These are phyloP conservation scores for Pelobates cultripes DNA, from an alignment of 2,797 vertebrate genomes.

Conservation along the genomic window DNA sequence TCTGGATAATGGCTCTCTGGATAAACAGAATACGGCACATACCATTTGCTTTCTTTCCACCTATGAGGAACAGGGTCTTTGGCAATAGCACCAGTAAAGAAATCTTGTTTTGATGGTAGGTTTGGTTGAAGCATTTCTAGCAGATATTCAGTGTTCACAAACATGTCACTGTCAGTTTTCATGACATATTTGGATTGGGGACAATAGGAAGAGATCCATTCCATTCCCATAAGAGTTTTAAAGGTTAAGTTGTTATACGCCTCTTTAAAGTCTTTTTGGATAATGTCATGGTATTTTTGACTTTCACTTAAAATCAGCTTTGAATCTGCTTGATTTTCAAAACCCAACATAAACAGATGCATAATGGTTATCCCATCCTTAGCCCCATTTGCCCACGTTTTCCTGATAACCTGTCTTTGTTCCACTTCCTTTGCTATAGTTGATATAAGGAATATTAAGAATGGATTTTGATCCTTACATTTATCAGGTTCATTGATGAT, in stretches of 20 bases:
- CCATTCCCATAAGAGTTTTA: conserved; percentile 96
- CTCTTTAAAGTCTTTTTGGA: conserved; percentile 93
- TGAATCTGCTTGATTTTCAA: neutral
- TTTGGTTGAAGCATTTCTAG: conserved; percentile 89
- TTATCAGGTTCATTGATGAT: conserved; percentile 53
- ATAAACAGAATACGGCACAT: conserved; percentile 90
- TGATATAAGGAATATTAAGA: conserved; percentile 52
- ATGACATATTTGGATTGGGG: conserved; percentile 85
- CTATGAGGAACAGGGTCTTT: conserved; percentile 85
- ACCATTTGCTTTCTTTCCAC: conserved; percentile 95
- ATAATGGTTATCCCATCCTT: accelerated
- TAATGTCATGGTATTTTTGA: conserved; percentile 82
- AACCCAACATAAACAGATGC: neutral
- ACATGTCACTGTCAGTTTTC: conserved; percentile 98
- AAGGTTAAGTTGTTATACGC: conserved; percentile 93
- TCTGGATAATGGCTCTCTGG: conserved; percentile 88
- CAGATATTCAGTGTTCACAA: conserved; percentile 94
- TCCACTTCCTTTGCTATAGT: conserved; percentile 16
- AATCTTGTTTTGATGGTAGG: conserved; percentile 78
- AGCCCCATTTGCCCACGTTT: conserved; percentile 1
- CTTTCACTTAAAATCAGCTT: conserved; percentile 82
- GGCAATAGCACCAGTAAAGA: conserved; percentile 94
- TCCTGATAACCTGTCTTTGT: neutral
- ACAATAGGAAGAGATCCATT: conserved; percentile 91
- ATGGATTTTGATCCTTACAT: conserved; percentile 25